Evolutionary conservation across 2,797 vertebrate genomes (phyloP).

Genomic region (Lagothrix lagotricha): DNA sequence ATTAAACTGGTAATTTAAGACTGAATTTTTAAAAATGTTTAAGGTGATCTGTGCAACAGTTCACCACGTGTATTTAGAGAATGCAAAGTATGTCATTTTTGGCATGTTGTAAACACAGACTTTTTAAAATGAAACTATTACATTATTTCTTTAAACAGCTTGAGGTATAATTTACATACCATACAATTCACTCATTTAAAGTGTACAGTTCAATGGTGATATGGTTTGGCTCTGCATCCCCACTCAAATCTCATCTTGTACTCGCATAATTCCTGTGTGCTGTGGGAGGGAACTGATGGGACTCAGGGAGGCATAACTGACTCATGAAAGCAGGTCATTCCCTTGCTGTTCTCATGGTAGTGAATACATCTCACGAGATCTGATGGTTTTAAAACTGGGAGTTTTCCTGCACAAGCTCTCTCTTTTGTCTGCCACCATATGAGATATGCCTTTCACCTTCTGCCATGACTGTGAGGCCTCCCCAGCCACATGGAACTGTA

Average conservation of each 20-base stretch:
- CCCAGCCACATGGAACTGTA: background rate
- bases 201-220: background rate
- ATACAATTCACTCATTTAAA: background rate
- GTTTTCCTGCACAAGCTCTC: background rate
- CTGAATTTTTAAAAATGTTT: background rate
- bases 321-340: background rate
- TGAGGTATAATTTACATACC: background rate
- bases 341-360: background rate
- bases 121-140: conserved; percentile 16
- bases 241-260: background rate
- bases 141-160: background rate
- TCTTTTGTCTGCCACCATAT: background rate
- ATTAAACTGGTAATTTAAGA: background rate
- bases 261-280: background rate
- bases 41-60: background rate
- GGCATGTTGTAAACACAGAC: background rate
- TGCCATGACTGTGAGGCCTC: background rate
- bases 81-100: background rate
- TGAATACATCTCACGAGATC: background rate
- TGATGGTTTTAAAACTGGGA: background rate
- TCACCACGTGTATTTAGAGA: conserved; percentile 19
- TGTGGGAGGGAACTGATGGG: background rate
- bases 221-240: background rate
- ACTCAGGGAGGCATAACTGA: background rate
- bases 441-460: background rate